phyloP scores from a whole-genome alignment of 2,888 invertebrate species.

The Cephalotes varians region DNA sequence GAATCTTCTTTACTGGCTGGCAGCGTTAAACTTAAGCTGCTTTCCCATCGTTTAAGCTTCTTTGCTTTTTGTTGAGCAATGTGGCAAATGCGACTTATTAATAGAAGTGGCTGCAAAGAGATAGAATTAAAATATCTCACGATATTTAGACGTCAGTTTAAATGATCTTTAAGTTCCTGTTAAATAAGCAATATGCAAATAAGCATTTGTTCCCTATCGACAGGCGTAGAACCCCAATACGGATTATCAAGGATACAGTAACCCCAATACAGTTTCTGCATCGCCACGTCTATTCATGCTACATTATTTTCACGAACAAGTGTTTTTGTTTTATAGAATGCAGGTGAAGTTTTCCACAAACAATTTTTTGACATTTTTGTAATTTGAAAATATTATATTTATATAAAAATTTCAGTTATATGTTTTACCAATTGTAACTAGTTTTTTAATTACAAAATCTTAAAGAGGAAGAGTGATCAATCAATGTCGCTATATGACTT shows the following conservation, averaged over 20 bases:
- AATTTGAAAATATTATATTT: not conserved
- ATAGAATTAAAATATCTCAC: not conserved
- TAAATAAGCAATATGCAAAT: constrained; percentile 19
- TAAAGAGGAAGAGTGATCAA: not conserved
- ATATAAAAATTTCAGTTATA: not conserved
- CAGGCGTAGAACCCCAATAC: not conserved
- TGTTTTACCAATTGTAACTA: not conserved
- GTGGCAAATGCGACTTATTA: constrained; percentile 4
- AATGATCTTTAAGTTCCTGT: constrained; percentile 24
- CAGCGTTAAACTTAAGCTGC: constrained; percentile 17
- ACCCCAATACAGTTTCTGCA: not conserved
- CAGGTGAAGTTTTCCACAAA: not conserved
- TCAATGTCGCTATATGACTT: constrained; percentile 27
- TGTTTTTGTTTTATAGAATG: not conserved
- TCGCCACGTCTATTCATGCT: not conserved
- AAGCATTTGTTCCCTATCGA: not conserved
- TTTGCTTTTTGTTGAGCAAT: constrained; percentile 8
- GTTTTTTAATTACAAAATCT: not conserved
- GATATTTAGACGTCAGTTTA: not conserved
- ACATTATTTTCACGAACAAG: constrained; percentile 6
- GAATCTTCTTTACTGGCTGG: not conserved
- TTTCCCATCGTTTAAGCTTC: constrained; percentile 29
- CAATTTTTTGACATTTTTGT: not conserved
- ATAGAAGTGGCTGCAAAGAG: not conserved
- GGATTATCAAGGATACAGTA: not conserved